Evolutionary conservation across 2,888 invertebrate species (phyloP), one percentile per base, ranked within the genome.

Genomic region (Chironomus tentans): DNA sequence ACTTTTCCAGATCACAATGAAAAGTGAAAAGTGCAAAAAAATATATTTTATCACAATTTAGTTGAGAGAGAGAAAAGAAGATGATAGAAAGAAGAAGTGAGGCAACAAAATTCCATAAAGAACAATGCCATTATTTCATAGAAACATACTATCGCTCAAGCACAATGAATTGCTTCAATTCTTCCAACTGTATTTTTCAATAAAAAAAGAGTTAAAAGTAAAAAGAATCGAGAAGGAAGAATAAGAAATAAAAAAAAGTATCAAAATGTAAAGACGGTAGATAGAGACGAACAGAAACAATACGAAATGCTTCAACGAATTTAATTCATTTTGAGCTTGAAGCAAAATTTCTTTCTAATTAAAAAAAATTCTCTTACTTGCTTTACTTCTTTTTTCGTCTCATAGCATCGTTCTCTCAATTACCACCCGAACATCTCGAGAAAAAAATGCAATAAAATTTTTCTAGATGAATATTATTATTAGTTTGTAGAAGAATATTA

Each of bases 251-350:
- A 38, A 38, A 38, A 38, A 38, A 38, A 38, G 38, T 38, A 38
- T 38, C 38, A 38, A 38, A 38, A 38, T 38, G 38, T 38, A 38
- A 38, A 38, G 38, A 38, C 38, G 56, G 15, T 7, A 50, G 50
- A 15, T 18, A 56, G 56, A 15, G n/a, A 56, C 15, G 56, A 56
- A 56, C 15, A 7, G 15, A 56, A 13, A 62, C 22, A 65, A 65
- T 24, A 65, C 10, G 62, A 72, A 72, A 72, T 61, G 72, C 38
- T 72, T 46, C 62, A 72, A 72, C 46, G 62, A 62, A 72, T 72
- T 72, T 62, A 38, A 56, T 71, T 71, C 71, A 68, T 68, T 38
- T 68, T 28, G 56, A 71, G 50, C 56, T 71, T 56, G 38, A 56
- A 71, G 24, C 71, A 50, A 47, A 65, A 65, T 24, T 65, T 68